Evolutionary conservation across 2,113 vertebrate genomes (phyloP), one percentile per base, ranked within the genome.

Genomic region (Paratilapia polleni): DNA sequence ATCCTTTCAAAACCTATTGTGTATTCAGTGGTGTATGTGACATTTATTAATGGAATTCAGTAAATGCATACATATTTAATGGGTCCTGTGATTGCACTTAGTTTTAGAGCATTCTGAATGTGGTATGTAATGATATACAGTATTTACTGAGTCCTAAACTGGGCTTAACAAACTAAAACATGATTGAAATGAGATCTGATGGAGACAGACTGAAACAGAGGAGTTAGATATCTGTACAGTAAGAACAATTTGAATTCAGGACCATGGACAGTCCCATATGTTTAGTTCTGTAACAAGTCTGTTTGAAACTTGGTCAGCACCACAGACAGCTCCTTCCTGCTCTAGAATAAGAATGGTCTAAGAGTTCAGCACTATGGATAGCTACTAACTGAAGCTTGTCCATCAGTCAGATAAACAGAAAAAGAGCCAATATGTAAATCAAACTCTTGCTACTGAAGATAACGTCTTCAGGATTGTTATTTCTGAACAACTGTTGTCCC

Each of bases 261-360:
- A 31, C 28, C 28, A 31, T 31, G 41, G 13, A 43, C 12, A 43
- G 41, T 13, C 13, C 41, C 13, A 43, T 14, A 43, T 43, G 12
- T 43, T 43, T 14, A 14, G 12, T 14, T 43, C 41, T 3, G 2
- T 11, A 57, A 2, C 24, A 31, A 28, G 59, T 60, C 7, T 52
- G 52, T 19, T 34, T 4, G 31, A 38, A 13, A 63, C 1, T 0
- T 0, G 4, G 12, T 22, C 62, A 41, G 62, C 20, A 64, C 62
- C 36, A 66, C 0, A 13, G 36, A 66, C 36, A 66, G 7, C 20
- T n/a, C 12, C 62, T 11, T 43, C 3, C 61, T 13, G 6, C 31
- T n/a, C 10, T 36, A 10, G 31, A 36, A 17, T 12, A 62, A 12
- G 19, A 36, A 20, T 36, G 9, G 0, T 10, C 60, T 36, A 6